Base-by-base conservation (phyloP, 2,888 invertebrate species). In the Tetragonisca angustula region DNA sequence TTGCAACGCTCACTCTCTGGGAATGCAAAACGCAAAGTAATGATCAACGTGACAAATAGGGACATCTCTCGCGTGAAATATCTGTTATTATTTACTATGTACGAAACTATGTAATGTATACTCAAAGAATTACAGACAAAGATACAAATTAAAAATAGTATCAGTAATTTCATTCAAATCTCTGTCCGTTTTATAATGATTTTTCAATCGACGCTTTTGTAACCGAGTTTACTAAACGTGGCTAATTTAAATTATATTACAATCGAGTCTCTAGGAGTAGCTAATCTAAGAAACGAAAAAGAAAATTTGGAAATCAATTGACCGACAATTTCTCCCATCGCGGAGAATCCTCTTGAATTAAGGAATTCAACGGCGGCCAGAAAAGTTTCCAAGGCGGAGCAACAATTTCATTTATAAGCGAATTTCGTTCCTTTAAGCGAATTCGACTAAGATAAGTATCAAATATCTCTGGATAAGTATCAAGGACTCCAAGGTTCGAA, bases 371-470 rank as follows among this genome's bases (percentile, higher is more conserved):
- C 43, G 43, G 43, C 43, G 43, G n/a, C n/a, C 5, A 59, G 13
- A 59, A 24, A 59, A 59, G 56, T 59, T 59, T 15, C 24, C n/a
- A 13, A n/a, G n/a, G n/a, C 5, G n/a, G 56, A 15, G 15, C 15
- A 59, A 59, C 56, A n/a, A 59, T 59, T 59, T 32, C 32, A 21
- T 61, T 17, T 61, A 61, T 27, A 61, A 24, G 36, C 5, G n/a
- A n/a, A n/a, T n/a, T n/a, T n/a, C n/a, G 6, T 32, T 36, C 21
- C 36, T 64, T 36, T 36, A 64, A 64, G 21, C 36, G 43, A 43
- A 24, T n/a, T 59, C 56, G 24, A n/a, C 56, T n/a, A 43, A 43
- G 56, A 59, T 59, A 59, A 59, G 56, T 59, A 59, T 59, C 56
- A 59, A 59, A 59, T 56, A 56, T 56, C 56, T 59, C 56, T 59